A percentile compares a stretch with the other conserved stretches of the same genome.
Evolutionary conservation across 2,797 vertebrate genomes (phyloP).

Genomic region (Rachycentron canadum): DNA sequence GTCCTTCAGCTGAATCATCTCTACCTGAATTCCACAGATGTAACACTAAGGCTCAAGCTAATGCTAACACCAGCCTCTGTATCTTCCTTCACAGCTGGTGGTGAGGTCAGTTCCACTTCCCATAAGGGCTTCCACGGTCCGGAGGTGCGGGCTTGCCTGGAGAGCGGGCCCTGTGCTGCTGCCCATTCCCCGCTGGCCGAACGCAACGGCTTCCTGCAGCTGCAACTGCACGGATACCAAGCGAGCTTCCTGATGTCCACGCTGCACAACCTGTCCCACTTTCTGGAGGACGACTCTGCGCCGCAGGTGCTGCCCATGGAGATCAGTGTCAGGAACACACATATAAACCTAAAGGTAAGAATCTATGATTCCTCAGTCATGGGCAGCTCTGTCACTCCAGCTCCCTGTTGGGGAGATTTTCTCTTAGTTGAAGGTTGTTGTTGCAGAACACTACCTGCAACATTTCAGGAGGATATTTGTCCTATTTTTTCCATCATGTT

Average conservation of each 20-base stretch:
- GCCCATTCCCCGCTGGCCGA: conserved; percentile 91
- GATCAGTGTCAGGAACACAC: conserved; percentile 92
- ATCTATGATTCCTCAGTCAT: not conserved
- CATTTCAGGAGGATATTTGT: conserved; percentile 25
- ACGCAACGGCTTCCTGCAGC: conserved; percentile 95
- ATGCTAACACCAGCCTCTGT: conserved; percentile 1
- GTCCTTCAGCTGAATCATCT: conserved; percentile 4
- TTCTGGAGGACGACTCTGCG: conserved; percentile 93
- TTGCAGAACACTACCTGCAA: conserved; percentile 3
- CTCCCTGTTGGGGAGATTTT: not conserved
- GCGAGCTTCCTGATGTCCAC: conserved; percentile 94
- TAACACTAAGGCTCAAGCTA: not conserved
- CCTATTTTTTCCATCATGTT: conserved; percentile 17
- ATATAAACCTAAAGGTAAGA: conserved; percentile 91
- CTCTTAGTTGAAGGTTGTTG: not conserved
- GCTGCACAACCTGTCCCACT: conserved; percentile 92
- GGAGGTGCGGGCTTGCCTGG: conserved; percentile 91
- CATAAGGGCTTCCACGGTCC: conserved; percentile 79
- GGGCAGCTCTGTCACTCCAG: not conserved
- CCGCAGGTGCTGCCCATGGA: conserved; percentile 96
- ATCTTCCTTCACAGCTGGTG: conserved; percentile 37
- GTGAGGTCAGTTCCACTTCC: conserved; percentile 36
- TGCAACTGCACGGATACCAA: conserved; percentile 91
- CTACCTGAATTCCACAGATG: not conserved
- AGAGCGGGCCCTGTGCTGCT: conserved; percentile 91